phyloP scores from a whole-genome alignment of 2,888 invertebrate genomes.

The Dendrolimus houi region DNA sequence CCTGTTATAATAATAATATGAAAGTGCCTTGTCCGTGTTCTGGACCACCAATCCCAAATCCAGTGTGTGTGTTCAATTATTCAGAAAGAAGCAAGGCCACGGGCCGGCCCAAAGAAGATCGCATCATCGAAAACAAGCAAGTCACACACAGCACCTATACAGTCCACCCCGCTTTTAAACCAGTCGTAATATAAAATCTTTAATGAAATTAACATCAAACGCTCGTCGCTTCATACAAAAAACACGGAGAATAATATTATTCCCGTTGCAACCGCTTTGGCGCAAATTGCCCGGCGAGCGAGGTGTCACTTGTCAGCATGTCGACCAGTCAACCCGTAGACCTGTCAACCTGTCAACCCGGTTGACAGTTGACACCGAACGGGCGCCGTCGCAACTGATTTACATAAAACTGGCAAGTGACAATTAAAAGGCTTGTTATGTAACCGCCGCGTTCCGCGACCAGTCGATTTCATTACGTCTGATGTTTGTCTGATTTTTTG shows the following conservation, averaged over 20 bases:
- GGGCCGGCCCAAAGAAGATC: too few relatives aligned
- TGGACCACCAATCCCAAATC: too few relatives aligned
- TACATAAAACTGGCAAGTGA: constrained; percentile 62
- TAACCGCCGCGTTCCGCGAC: constrained; percentile 12
- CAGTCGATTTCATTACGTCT: constrained; percentile 19
- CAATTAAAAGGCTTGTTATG: constrained; percentile 47
- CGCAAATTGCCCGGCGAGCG: constrained; percentile 57
- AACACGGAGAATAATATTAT: constrained; percentile 34
- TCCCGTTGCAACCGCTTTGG: constrained; percentile 37
- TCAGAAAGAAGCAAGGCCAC: too few relatives aligned
- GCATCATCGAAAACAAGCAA: too few relatives aligned
- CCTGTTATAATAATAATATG: too few relatives aligned
- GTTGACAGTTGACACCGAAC: constrained; percentile 47
- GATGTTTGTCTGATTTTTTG: neutral
- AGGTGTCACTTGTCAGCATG: constrained; percentile 56
- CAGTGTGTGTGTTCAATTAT: too few relatives aligned
- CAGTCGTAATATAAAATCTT: too few relatives aligned
- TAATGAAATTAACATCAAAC: too few relatives aligned
- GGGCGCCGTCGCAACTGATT: constrained; percentile 50
- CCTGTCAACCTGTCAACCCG: constrained; percentile 41
- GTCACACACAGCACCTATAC: too few relatives aligned
- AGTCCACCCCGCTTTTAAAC: too few relatives aligned
- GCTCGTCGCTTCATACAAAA: constrained; percentile 3
- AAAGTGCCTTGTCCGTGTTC: too few relatives aligned
- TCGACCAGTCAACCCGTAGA: constrained; percentile 48